A percentile compares a stretch with the other conserved stretches of the same genome.
Conservation (phyloP, 64 coral and sea anemone species). For the Stylophora pistillata region DNA sequence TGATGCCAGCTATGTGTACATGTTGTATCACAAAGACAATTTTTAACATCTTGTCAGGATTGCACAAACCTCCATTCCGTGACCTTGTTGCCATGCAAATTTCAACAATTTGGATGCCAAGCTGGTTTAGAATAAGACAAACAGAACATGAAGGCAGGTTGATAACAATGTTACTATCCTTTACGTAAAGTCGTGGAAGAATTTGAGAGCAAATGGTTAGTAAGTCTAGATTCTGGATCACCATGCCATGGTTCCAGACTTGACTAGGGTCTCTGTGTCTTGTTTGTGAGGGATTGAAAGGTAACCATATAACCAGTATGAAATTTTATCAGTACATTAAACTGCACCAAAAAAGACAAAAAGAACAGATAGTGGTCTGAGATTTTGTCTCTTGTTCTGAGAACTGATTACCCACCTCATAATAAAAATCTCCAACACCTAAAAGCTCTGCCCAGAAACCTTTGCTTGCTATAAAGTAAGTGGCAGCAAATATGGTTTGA, state of each 20-base stretch:
- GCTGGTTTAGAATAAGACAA: slow-evolving; percentile 31
- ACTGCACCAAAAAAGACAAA: neutral
- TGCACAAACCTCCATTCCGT: slow-evolving; percentile 83
- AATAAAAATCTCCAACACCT: slow-evolving; percentile 99
- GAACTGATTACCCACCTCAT: slow-evolving; percentile 65
- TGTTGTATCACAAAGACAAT: too few relatives aligned
- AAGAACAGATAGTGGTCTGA: neutral
- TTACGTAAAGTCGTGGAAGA: neutral
- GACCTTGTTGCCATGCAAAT: slow-evolving; percentile 97
- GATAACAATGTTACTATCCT: neutral
- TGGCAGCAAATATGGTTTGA: neutral
- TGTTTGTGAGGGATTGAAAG: too few relatives aligned
- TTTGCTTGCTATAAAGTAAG: slow-evolving; percentile 81
- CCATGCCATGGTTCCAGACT: too few relatives aligned
- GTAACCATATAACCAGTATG: too few relatives aligned
- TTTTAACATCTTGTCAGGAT: too few relatives aligned
- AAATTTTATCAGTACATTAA: too few relatives aligned
- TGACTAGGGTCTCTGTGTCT: too few relatives aligned
- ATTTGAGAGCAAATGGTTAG: too few relatives aligned
- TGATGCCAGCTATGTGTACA: neutral
- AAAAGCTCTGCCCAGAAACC: slow-evolving; percentile 99
- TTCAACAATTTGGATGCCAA: slow-evolving; percentile 96
- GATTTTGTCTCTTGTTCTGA: too few relatives aligned
- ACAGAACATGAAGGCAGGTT: neutral
- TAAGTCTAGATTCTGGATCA: too few relatives aligned